These are phyloP conservation scores for Pangasius djambal DNA, from an alignment of 2,797 vertebrate genomes.

Conservation along the genomic window DNA sequence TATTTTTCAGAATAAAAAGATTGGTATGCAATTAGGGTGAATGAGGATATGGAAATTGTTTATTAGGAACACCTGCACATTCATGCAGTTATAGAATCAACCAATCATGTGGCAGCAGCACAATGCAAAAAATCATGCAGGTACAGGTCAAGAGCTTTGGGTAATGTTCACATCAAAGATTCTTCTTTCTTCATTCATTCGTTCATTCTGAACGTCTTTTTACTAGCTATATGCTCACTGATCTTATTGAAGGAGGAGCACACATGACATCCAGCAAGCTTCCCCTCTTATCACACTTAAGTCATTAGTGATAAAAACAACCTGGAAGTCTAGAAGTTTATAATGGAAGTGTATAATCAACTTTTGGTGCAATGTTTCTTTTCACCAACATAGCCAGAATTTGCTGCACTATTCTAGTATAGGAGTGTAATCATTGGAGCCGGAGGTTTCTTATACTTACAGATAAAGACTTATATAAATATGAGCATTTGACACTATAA, in stretches of 20 bases:
- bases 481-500: neutral
- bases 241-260: neutral
- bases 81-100: neutral
- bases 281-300: neutral
- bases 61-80: too few species aligned
- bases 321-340: neutral
- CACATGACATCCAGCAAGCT: neutral
- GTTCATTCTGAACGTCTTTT: neutral
- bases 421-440: neutral
- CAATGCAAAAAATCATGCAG: neutral
- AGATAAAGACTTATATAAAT: neutral
- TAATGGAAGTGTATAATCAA: neutral
- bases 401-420: neutral
- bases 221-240: neutral
- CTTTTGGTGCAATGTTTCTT: neutral
- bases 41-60: too few species aligned
- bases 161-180: too few species aligned
- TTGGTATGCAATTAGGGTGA: too few species aligned
- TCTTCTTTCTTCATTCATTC: too few species aligned
- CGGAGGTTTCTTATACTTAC: neutral
- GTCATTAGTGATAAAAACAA: slow-evolving; percentile 1
- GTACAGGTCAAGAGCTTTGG: neutral
- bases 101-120: neutral
- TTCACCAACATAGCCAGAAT: neutral
- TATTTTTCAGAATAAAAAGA: too few species aligned